Evolutionary conservation across 2,113 vertebrate species (phyloP), one percentile per base, ranked within the genome.

Genomic region (Pyrgilauda ruficollis): DNA sequence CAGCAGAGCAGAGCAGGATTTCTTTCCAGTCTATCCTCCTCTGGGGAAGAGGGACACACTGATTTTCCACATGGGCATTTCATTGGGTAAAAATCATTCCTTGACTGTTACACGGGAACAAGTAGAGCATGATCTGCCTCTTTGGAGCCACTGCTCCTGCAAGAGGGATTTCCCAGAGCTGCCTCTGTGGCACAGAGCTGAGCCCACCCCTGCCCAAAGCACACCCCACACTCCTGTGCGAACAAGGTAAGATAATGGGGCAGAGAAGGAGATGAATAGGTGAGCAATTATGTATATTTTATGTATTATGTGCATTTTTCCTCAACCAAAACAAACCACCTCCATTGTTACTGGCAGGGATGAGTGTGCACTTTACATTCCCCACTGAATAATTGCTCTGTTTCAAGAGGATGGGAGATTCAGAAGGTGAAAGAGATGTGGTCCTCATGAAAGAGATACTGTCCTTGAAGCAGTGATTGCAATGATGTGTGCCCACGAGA

Each of bases 371-470:
- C 80, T 93, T 92, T 85, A 79, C 75, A 77, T 90, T 84, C 63
- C 80, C 39, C 46, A 24, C 68, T 18, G 28, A 92, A 84, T 69
- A 95, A 94, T 0, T 18, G 64, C 22, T 89, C 59, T 26, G 56
- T 59, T 94, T 84, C 84, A 77, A 87, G 90, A 91, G 70, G 87
- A 93, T 88, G 47, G 76, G 84, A 69, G 59, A 79, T 88, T 82
- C 91, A 77, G 62, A 80, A 89, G 80, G 91, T 61, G 68, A 90
- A 77, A 94, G 82, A 78, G 82, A 76, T 44, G 72, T 2, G 1
- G 92, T 80, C 82, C 78, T 93, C 2, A 0, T 85, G 87, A 94
- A 93, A 91, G 64, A 78, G 64, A 78, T 61, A 72, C 80, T 62
- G 89, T 82, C 95, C 94, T 94, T 96, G 87, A 94, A 78, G 52